Base-by-base conservation (phyloP, 2,888 invertebrate genomes). In the Urechis unicinctus region DNA sequence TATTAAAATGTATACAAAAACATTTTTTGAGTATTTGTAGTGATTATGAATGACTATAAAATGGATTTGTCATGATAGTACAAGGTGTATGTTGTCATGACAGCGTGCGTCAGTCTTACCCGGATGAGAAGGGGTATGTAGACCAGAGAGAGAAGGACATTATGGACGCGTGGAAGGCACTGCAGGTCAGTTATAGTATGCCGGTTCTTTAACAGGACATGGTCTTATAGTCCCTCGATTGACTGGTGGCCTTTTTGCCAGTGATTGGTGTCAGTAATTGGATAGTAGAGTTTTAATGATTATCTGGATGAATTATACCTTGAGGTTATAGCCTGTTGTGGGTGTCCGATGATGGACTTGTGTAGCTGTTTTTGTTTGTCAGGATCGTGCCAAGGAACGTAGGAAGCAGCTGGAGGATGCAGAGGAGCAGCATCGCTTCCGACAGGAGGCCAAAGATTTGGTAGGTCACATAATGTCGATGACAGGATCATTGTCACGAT, bases 341-440 rank as follows among this genome's bases (percentile, higher is more conserved):
- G n/a, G 22, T 48, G n/a, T 24, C 2, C 21, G 3, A 2, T 52
- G 24, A 43, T 2, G 4, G 43, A 22, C 13, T 49, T 22, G 6
- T 26, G 49, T 28, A 5, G 9, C 13, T 45, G 2, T 3, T 25
- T 45, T 13, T 43, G 46, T 28, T 5, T 61, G 61, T 49, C 84
- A 88, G 78, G 85, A 85, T 30, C 91, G 91, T 73, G 94, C 95
- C 0, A 83, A 85, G 9, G 88, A 91, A 67, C 81, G 94, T 0
- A 84, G 93, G 63, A 85, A 86, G 1, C 82, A 91, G 48, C 83
- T 98, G 31, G 93, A 95, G 78, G 91, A 91, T 71, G 92, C 94
- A 1, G 94, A 96, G 2, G 96, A 96, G 0, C 88, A 91, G 72
- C 94, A 96, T 78, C 90, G 95, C 71, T 93, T 94, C 78, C 88